phyloP scores from a whole-genome alignment of 2,113 vertebrate genomes.

The Leiothrix lutea region DNA sequence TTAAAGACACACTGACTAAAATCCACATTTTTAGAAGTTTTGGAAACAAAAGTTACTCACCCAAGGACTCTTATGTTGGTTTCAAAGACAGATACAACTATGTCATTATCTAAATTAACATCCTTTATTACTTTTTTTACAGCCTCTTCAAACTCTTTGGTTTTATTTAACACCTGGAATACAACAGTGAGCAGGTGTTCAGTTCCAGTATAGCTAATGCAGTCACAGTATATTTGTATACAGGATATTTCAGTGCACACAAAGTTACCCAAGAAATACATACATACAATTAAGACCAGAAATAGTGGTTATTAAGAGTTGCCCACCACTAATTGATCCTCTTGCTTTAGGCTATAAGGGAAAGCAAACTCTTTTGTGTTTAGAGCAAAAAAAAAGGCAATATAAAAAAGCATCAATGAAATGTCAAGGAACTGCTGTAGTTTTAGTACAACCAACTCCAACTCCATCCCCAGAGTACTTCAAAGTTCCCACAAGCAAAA shows the following conservation, averaged over 20 bases:
- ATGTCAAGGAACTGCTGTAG: background rate
- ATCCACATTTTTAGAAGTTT: background rate
- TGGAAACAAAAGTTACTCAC: conserved; percentile 75
- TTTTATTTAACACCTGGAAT: conserved; percentile 94
- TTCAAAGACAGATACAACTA: conserved; percentile 98
- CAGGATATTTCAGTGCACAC: background rate
- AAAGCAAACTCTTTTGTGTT: background rate
- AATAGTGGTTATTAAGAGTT: background rate
- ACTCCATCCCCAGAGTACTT: background rate
- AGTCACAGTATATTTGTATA: background rate
- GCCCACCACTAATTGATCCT: background rate
- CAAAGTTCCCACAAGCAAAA: background rate
- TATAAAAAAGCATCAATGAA: background rate
- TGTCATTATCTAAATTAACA: conserved; percentile 96
- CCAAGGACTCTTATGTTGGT: conserved; percentile 98
- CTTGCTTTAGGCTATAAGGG: background rate
- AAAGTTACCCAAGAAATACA: background rate
- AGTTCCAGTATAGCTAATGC: background rate
- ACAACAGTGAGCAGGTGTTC: conserved; percentile 19
- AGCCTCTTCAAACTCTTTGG: conserved; percentile 94
- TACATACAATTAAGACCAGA: background rate
- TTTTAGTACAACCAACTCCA: background rate
- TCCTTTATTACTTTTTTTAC: conserved; percentile 92
- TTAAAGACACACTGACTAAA: background rate
- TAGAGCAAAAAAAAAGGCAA: background rate